Conservation (phyloP, 1,140 invertebrate species). For the Aphaenogaster floridana region DNA sequence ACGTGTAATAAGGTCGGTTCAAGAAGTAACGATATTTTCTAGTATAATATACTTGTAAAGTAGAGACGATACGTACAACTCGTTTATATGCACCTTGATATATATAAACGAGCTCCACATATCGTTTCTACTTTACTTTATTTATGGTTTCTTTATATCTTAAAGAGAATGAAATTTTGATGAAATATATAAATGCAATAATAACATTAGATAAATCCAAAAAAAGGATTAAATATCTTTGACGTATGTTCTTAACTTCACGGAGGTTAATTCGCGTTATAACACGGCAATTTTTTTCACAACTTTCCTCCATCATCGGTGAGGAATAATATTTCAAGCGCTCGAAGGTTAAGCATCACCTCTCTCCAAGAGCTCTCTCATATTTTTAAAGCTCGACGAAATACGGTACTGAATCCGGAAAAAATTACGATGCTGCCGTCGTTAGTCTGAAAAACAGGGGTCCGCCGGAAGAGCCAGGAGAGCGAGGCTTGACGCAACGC, state of each 20-base stretch:
- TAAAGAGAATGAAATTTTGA: neutral
- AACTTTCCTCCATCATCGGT: neutral
- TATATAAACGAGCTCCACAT: no score
- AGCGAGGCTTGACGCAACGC: slow-evolving; percentile 12
- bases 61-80: neutral
- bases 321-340: slow-evolving; percentile 29
- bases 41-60: slow-evolving; percentile 34
- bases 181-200: neutral
- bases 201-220: neutral
- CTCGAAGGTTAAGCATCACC: slow-evolving; percentile 33
- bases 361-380: slow-evolving; percentile 8
- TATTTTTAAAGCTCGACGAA: slow-evolving; percentile 22
- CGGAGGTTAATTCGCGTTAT: slow-evolving; percentile 10
- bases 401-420: slow-evolving; percentile 15
- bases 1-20: slow-evolving; percentile 14
- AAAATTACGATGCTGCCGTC: slow-evolving; percentile 34
- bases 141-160: neutral
- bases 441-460: slow-evolving; percentile 27
- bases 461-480: neutral
- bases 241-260: neutral
- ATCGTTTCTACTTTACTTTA: neutral
- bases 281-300: neutral
- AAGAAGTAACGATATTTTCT: slow-evolving; percentile 24
- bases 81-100: no score
- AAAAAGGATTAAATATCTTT: neutral